Evolutionary conservation across 2,888 invertebrate species (phyloP).

Genomic region (Macaria liturata): DNA sequence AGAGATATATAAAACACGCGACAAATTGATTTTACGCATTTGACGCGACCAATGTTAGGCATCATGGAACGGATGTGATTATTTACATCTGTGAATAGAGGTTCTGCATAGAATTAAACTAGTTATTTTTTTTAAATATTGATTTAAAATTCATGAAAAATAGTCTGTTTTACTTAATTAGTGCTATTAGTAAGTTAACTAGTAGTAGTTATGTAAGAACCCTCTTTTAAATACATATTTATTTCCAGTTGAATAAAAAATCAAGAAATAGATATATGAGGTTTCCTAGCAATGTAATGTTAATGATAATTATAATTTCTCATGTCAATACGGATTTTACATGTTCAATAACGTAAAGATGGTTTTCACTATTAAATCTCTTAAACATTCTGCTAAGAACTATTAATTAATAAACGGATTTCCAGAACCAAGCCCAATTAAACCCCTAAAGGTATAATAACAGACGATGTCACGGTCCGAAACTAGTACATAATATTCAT

Average conservation of each 20-base stretch:
- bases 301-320: slow-evolving; percentile 84
- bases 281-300: slow-evolving; percentile 58
- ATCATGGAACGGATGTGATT: slow-evolving; percentile 14
- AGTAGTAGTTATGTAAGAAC: no score
- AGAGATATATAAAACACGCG: slow-evolving; percentile 37
- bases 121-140: no score
- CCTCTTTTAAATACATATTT: no score
- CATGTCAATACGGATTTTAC: slow-evolving; percentile 84
- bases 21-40: slow-evolving; percentile 49
- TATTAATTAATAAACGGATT: background rate
- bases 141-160: no score
- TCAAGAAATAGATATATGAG: no score
- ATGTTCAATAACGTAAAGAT: slow-evolving; percentile 80
- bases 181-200: no score
- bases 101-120: slow-evolving; percentile 3
- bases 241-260: no score
- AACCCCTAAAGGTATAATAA: slow-evolving; percentile 24
- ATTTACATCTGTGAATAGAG: background rate
- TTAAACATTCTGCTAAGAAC: no score
- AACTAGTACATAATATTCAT: slow-evolving; percentile 25
- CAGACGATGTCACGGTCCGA: slow-evolving; percentile 30
- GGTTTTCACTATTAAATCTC: no score
- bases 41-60: slow-evolving; percentile 15
- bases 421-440: slow-evolving; percentile 22
- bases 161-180: no score